phyloP scores from a whole-genome alignment of 92 coral and sea anemone species.

The Galaxea fascicularis region DNA sequence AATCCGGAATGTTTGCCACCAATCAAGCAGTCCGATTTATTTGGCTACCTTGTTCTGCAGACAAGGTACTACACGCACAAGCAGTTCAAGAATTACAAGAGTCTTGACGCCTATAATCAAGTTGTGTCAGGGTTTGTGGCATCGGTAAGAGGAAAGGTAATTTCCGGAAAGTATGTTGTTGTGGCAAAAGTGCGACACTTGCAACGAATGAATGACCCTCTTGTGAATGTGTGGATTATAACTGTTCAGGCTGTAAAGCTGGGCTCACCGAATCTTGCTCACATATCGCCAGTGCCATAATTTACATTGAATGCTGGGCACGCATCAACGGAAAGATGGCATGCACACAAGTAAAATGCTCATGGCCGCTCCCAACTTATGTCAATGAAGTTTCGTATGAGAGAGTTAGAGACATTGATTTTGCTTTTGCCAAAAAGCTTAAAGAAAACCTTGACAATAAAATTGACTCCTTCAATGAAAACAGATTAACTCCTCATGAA shows the following conservation, averaged over 20 bases:
- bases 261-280: constrained; percentile 41
- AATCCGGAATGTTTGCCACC: constrained; percentile 42
- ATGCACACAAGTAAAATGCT: constrained; percentile 28
- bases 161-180: constrained; percentile 50
- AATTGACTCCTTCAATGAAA: constrained; percentile 29
- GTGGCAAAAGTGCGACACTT: constrained; percentile 38
- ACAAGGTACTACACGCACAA: constrained; percentile 65
- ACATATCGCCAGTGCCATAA: constrained; percentile 41
- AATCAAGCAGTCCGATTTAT: constrained; percentile 27
- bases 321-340: constrained; percentile 37
- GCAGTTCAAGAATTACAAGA: constrained; percentile 58
- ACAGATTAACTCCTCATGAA: constrained; percentile 18
- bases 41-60: constrained; percentile 42
- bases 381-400: constrained; percentile 4
- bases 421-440: constrained; percentile 14
- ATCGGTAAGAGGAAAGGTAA: constrained; percentile 60
- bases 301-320: constrained; percentile 55
- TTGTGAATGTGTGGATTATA: constrained; percentile 53
- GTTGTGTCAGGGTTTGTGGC: no score
- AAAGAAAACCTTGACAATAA: constrained; percentile 24
- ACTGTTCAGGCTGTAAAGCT: constrained; percentile 44
- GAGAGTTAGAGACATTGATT: constrained; percentile 23
- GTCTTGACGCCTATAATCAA: constrained; percentile 66
- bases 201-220: constrained; percentile 67
- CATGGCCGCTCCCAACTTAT: constrained; percentile 13